These are phyloP conservation scores for Heptranchias perlo DNA, from an alignment of 2,113 vertebrate species.

Conservation along the genomic window DNA sequence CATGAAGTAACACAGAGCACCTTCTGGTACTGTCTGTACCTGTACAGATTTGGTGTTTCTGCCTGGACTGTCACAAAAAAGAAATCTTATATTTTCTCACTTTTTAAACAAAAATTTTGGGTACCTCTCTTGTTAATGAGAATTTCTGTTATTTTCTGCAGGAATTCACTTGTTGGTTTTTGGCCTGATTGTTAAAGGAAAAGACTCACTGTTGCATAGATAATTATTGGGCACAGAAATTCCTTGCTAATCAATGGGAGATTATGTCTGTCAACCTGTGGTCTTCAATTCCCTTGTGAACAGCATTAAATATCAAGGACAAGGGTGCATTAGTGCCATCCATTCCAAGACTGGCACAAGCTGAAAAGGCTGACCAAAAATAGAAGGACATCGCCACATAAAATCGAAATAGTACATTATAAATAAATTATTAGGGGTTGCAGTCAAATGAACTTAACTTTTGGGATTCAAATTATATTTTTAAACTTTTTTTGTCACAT, in stretches of 20 bases:
- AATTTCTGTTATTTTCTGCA: background rate
- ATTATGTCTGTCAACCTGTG: background rate
- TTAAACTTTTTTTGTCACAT: background rate
- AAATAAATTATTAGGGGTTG: background rate
- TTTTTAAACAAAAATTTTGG: background rate
- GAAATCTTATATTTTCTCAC: background rate
- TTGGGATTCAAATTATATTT: background rate
- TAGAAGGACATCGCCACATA: background rate
- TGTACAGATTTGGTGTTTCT: background rate
- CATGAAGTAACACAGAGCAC: background rate
- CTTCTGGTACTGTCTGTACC: background rate
- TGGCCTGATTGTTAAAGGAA: background rate
- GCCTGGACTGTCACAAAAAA: background rate
- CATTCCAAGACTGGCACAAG: background rate
- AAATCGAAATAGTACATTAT: background rate
- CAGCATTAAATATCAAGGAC: background rate
- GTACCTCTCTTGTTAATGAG: background rate
- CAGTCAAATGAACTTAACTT: background rate
- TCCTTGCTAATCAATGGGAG: background rate
- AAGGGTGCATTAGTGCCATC: background rate
- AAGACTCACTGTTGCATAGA: background rate
- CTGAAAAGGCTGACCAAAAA: background rate
- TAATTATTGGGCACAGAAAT: background rate
- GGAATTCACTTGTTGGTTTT: background rate
- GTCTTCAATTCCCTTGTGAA: background rate